These are phyloP conservation scores for Fragum whitleyi DNA, from an alignment of 2,888 invertebrate species.

Conservation along the genomic window DNA sequence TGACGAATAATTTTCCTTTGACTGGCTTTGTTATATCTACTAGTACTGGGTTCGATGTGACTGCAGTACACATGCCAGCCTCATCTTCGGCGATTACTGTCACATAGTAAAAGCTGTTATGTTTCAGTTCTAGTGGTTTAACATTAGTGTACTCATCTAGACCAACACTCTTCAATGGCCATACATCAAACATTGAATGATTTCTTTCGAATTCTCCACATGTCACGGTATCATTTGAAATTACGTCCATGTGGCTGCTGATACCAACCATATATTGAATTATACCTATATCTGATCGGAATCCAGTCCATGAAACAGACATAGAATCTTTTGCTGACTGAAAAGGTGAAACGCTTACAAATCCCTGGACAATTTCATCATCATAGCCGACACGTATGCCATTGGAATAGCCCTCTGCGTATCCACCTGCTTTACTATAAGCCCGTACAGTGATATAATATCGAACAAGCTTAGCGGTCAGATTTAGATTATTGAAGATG, in stretches of 20 bases:
- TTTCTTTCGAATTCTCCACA: conserved; percentile 46
- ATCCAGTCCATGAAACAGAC: conserved; percentile 66
- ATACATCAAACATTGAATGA: conserved; percentile 49
- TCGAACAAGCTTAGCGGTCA: conserved; percentile 67
- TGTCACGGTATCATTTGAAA: conserved; percentile 49
- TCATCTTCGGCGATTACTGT: conserved; percentile 67
- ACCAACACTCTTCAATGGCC: conserved; percentile 42
- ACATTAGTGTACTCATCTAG: conserved; percentile 58
- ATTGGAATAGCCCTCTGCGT: conserved; percentile 72
- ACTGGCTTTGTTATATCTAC: conserved; percentile 68
- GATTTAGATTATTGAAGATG: conserved; percentile 70
- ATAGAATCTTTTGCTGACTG: conserved; percentile 57
- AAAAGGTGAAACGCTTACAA: conserved; percentile 39
- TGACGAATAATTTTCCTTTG: conserved; percentile 44
- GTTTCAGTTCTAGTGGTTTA: conserved; percentile 48
- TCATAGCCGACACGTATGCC: conserved; percentile 72
- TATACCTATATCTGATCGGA: conserved; percentile 68
- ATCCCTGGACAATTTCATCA: conserved; percentile 61
- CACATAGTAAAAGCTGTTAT: conserved; percentile 60
- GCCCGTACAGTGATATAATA: conserved; percentile 77
- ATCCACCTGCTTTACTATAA: conserved; percentile 72
- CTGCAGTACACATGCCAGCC: conserved; percentile 62
- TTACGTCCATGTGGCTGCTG: conserved; percentile 38
- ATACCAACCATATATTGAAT: conserved; percentile 63
- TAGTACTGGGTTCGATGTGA: conserved; percentile 48